Conservation (phyloP, 2,113 vertebrate genomes). For the Electrona antarctica region DNA sequence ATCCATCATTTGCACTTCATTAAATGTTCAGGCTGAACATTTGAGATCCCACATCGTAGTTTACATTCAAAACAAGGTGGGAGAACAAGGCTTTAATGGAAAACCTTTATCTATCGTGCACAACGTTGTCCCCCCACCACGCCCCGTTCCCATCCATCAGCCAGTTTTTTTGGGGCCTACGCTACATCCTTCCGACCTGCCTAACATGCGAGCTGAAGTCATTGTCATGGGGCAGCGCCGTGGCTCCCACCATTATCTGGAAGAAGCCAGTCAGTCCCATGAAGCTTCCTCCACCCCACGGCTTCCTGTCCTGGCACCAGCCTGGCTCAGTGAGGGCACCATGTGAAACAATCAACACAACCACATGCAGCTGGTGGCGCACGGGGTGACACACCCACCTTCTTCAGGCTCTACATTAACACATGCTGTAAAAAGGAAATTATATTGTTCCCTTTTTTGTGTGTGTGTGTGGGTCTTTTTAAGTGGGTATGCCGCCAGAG, state of each 20-base stretch:
- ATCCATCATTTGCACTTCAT: conserved; percentile 16
- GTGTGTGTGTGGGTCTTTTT: too few species aligned
- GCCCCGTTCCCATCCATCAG: conserved; percentile 21
- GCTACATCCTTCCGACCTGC: conserved; percentile 34
- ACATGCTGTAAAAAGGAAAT: not conserved
- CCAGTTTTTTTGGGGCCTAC: not conserved
- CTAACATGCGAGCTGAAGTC: conserved; percentile 64
- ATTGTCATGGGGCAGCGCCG: conserved; percentile 36
- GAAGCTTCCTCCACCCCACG: conserved; percentile 51
- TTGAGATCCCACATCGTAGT: not conserved
- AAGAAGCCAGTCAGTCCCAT: conserved; percentile 37
- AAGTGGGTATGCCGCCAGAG: too few species aligned
- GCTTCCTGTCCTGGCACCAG: conserved; percentile 79
- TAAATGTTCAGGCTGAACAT: not conserved
- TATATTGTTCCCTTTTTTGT: not conserved
- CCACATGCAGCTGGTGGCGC: not conserved
- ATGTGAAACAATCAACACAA: conserved; percentile 47
- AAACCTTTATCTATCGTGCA: conserved; percentile 10
- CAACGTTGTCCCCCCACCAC: not conserved
- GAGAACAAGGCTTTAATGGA: not conserved
- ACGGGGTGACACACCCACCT: not conserved
- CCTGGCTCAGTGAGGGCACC: conserved; percentile 46
- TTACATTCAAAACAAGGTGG: not conserved
- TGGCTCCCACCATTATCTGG: conserved; percentile 70
- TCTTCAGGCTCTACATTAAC: not conserved